Base-by-base conservation (phyloP, 2,113 vertebrate genomes). In the Scartelaos histophorus region DNA sequence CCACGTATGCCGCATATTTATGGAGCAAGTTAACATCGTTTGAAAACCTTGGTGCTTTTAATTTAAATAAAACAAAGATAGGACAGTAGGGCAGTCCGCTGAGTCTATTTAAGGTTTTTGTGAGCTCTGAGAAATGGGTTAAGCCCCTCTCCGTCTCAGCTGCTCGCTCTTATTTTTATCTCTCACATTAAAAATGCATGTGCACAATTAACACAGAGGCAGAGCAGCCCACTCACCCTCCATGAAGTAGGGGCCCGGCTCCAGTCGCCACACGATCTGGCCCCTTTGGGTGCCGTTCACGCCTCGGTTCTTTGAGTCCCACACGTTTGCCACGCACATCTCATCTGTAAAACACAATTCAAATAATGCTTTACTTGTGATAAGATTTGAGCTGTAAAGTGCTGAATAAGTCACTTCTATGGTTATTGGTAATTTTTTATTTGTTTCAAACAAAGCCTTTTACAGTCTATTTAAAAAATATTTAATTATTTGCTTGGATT, bases 271-370 rank as follows among this genome's bases (percentile, higher is more conserved):
- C 0, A 99, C 93, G 67, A 99, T 97, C 84, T 98, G 96, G 34
- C 98, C 98, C 81, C 94, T 95, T 79, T 99, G 97, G 0, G 96
- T 98, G 76, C 98, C 98, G 15, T 97, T 99, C 81, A 99, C 95
- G 0, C 98, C 98, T 1, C 98, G 95, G 74, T 99, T 99, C 90
- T 99, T 99, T 53, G 97, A 99, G 92, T 99, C 98, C 98, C 98
- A 99, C 81, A 98, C 96, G n/a, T 99, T 99, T 78, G 96, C 95
- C 76, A 97, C 96, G 84, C 95, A 97, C 29, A 94, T 96, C 91
- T 99, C 97, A 94, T 99, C 97, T 99, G 88, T 62, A 79, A 54
- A 19, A 67, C 46, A 43, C 25, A 66, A 45, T 43, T 43, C 9
- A 38, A 35, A n/a, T 1, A 29, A 29, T 29, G 4, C 4, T 29